A percentile compares a stretch with the other conserved stretches of the same genome.
Evolutionary conservation across 2,797 vertebrate species (phyloP).

Genomic region (Etheostoma nigrum): DNA sequence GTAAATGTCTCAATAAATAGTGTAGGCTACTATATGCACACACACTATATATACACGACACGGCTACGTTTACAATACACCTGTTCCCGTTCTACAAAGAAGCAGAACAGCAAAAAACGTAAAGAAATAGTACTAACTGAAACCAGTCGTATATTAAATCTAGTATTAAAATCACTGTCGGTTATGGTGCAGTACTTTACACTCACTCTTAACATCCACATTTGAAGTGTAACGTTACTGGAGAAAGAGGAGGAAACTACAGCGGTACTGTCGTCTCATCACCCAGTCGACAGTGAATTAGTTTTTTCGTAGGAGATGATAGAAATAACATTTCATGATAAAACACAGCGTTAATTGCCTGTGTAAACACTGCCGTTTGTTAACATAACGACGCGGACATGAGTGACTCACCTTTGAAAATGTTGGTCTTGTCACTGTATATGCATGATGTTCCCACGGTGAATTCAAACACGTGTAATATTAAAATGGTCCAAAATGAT

Average conservation of each 20-base stretch:
- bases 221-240: background rate
- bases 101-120: background rate
- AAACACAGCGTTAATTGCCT: background rate
- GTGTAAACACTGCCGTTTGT: accelerated
- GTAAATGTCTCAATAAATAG: background rate
- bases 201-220: no score
- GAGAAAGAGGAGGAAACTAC: background rate
- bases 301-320: background rate
- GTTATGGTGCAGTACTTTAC: background rate
- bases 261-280: background rate
- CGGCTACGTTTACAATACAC: background rate
- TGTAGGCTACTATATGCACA: background rate
- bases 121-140: background rate
- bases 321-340: accelerated
- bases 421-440: constrained; percentile 14
- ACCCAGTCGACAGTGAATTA: background rate
- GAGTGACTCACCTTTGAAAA: constrained; percentile 42
- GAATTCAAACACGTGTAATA: accelerated
- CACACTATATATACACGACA: no score
- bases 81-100: background rate
- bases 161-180: background rate
- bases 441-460: constrained; percentile 20
- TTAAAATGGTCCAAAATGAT: background rate
- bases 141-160: no score
- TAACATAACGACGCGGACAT: background rate